These are phyloP conservation scores for Calliphora vicina DNA, from an alignment of 1,140 invertebrate genomes.

Conservation along the genomic window DNA sequence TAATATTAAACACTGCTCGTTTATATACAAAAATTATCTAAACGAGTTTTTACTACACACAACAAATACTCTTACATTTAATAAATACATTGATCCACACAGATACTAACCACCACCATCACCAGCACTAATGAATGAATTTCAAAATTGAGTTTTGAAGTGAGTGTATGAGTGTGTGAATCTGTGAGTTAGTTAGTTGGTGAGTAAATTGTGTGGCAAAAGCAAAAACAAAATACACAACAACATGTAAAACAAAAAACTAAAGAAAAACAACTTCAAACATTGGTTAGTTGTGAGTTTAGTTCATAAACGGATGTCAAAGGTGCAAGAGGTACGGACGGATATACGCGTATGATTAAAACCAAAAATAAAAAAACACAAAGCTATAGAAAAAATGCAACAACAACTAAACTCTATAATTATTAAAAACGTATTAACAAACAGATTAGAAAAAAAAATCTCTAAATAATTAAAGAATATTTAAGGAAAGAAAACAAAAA, in stretches of 20 bases:
- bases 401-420: neutral
- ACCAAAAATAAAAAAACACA: neutral
- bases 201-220: neutral
- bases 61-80: neutral
- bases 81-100: neutral
- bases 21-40: neutral
- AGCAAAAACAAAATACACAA: slow-evolving; percentile 9
- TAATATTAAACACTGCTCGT: neutral
- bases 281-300: slow-evolving; percentile 26
- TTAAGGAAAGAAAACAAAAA: neutral
- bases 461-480: neutral
- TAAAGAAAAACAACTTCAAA: slow-evolving; percentile 32
- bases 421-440: neutral
- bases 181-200: neutral
- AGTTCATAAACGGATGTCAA: slow-evolving; percentile 57
- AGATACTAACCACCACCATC: neutral
- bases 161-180: neutral
- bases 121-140: neutral
- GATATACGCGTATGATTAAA: slow-evolving; percentile 14
- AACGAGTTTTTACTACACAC: neutral
- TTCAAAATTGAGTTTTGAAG: neutral
- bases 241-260: neutral
- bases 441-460: neutral
- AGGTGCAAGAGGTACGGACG: slow-evolving; percentile 51
- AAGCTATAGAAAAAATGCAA: neutral